Conservation (phyloP, 2,113 vertebrate genomes). For the Phrynocephalus versicolor region DNA sequence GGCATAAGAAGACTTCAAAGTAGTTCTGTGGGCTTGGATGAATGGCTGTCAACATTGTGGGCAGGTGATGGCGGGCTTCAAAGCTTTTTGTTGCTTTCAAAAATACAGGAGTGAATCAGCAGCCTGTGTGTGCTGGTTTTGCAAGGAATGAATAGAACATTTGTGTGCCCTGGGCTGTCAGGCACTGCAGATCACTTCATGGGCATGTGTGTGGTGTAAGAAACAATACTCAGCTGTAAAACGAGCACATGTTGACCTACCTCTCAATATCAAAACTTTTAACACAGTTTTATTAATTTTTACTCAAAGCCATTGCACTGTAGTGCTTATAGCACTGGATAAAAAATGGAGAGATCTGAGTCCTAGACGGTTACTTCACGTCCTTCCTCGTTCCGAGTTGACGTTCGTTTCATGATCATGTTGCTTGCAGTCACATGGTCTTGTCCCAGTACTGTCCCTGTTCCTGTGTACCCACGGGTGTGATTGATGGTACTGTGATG, state of each 20-base stretch:
- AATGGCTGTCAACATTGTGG: constrained; percentile 31
- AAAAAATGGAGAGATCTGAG: no score
- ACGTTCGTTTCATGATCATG: no score
- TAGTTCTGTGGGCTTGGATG: constrained; percentile 34
- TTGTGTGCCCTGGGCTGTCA: constrained; percentile 6
- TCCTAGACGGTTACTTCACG: no score
- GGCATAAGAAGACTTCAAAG: constrained; percentile 50
- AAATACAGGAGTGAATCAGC: constrained; percentile 24
- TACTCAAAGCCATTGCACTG: neutral
- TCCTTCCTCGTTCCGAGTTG: no score
- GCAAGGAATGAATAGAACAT: constrained; percentile 9
- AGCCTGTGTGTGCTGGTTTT: neutral
- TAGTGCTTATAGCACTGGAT: no score
- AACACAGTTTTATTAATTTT: neutral
- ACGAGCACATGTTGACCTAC: neutral
- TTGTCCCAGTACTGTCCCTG: no score
- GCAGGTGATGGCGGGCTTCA: constrained; percentile 46
- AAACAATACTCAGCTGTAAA: neutral
- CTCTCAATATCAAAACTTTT: neutral
- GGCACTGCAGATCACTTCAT: neutral
- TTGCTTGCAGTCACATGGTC: no score
- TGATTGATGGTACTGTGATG: no score
- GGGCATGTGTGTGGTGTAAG: neutral
- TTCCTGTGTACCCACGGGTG: no score
- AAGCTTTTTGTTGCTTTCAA: constrained; percentile 49